A percentile compares a stretch with the other conserved stretches of the same genome.
Conservation (phyloP, 2,797 vertebrate species). For the Merluccius polli region DNA sequence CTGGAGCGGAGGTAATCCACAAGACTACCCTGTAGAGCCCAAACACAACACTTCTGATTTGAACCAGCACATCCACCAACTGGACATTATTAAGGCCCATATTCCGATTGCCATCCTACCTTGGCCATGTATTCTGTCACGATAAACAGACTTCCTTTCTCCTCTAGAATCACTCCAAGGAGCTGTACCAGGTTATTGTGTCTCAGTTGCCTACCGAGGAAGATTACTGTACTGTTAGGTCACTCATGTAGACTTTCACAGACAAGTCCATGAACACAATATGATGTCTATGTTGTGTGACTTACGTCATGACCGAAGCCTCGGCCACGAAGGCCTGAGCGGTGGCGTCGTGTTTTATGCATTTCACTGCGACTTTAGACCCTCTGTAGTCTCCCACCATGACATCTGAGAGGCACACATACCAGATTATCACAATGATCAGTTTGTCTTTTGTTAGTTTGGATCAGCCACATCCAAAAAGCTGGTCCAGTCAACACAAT, state of each 20-base stretch:
- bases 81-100: background rate
- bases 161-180: constrained; percentile 92
- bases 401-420: constrained; percentile 77
- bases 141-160: constrained; percentile 88
- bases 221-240: background rate
- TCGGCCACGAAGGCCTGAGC: constrained; percentile 95
- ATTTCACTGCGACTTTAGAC: constrained; percentile 94
- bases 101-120: constrained; percentile 63
- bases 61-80: no score
- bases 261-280: background rate
- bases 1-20: constrained; percentile 94
- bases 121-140: constrained; percentile 98
- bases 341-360: constrained; percentile 95
- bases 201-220: constrained; percentile 82
- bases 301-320: constrained; percentile 98
- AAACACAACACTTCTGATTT: background rate
- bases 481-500: background rate
- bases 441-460: background rate
- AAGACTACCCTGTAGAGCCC: constrained; percentile 82
- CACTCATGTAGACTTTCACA: background rate
- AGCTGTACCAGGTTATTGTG: constrained; percentile 94
- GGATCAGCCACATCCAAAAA: no score
- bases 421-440: background rate
- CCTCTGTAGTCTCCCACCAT: constrained; percentile 93
- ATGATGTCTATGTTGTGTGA: background rate